A percentile compares a stretch with the other conserved stretches of the same genome.
phyloP scores from a whole-genome alignment of 2,797 vertebrate genomes.

The Nyctibius grandis region DNA sequence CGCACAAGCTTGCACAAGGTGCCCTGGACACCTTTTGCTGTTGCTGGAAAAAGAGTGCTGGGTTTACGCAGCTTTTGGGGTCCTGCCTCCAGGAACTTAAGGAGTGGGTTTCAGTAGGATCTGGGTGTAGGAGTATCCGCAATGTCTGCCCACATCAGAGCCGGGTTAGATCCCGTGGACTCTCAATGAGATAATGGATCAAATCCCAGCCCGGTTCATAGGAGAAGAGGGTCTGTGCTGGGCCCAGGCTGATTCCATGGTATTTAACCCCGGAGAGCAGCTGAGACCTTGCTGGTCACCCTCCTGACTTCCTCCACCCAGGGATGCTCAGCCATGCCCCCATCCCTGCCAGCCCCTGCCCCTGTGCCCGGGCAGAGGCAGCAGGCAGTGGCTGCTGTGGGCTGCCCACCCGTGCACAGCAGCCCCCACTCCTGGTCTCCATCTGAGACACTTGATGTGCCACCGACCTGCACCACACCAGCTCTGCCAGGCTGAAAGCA shows the following conservation, averaged over 20 bases:
- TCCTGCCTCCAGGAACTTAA: neutral
- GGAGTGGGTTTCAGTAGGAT: neutral
- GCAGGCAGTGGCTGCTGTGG: neutral
- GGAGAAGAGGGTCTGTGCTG: neutral
- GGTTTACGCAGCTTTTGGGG: neutral
- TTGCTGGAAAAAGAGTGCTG: neutral
- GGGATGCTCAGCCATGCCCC: neutral
- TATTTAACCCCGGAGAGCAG: neutral
- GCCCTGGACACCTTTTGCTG: slow-evolving; percentile 10
- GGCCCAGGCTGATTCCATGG: neutral
- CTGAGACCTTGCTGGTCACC: neutral
- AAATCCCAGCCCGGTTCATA: neutral
- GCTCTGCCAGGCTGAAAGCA: neutral
- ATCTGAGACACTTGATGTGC: neutral
- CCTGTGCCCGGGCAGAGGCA: neutral
- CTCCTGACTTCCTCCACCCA: neutral
- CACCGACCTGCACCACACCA: fast-evolving
- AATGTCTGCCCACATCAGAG: neutral
- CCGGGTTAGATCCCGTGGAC: neutral
- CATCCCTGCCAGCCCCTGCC: neutral
- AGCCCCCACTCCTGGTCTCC: neutral
- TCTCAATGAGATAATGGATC: neutral
- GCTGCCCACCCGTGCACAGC: neutral
- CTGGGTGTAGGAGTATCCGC: neutral
- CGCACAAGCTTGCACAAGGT: neutral